Percentiles rank a stretch among this genome's conserved stretches.
Evolutionary conservation across 1,140 invertebrate genomes (phyloP).

Genomic region (Ceratina australensis): DNA sequence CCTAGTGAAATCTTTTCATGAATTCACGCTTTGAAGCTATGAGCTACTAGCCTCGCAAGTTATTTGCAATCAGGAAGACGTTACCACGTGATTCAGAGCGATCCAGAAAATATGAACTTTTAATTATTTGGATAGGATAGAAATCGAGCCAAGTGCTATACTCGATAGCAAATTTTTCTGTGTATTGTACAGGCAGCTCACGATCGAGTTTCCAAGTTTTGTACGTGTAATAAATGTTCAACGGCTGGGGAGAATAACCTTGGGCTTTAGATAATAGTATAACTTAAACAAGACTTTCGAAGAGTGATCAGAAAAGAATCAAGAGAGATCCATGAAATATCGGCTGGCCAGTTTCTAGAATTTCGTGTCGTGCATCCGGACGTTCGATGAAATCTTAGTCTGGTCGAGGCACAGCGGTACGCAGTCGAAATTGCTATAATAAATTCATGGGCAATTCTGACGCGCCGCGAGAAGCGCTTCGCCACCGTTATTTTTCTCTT

Average conservation of each 20-base stretch:
- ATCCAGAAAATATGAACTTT: too few relatives aligned
- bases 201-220: not conserved
- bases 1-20: not conserved
- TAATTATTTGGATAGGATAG: too few relatives aligned
- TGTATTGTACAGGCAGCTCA: too few relatives aligned
- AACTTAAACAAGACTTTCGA: conserved; percentile 53
- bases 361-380: conserved; percentile 53
- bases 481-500: conserved; percentile 42
- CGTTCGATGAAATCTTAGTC: conserved; percentile 49
- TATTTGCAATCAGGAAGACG: conserved; percentile 5
- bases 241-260: too few relatives aligned
- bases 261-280: conserved; percentile 5
- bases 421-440: conserved; percentile 58
- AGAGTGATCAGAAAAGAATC: conserved; percentile 56
- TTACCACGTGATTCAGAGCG: too few relatives aligned
- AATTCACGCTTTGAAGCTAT: conserved; percentile 10
- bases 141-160: too few relatives aligned
- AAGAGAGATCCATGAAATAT: conserved; percentile 12
- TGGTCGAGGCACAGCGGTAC: conserved; percentile 32
- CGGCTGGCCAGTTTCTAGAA: conserved; percentile 57
- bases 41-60: too few relatives aligned
- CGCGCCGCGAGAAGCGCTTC: conserved; percentile 43
- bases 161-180: too few relatives aligned
- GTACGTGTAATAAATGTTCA: not conserved
- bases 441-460: conserved; percentile 68